A percentile compares a stretch with the other conserved stretches of the same genome.
Evolutionary conservation across 2,797 vertebrate genomes (phyloP).

Genomic region (Streptopelia turtur): DNA sequence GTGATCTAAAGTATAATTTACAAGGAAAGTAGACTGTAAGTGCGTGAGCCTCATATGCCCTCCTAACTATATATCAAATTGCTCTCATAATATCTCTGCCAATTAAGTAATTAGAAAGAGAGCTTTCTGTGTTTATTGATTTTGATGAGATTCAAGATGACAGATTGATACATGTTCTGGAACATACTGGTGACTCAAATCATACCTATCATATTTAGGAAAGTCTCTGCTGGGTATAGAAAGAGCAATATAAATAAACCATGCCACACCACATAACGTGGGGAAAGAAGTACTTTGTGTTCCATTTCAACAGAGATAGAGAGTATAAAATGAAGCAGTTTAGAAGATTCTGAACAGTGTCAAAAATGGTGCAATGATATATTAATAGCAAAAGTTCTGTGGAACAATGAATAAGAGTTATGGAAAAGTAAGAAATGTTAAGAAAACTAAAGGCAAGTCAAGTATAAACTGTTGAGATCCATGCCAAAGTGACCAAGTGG

Average conservation of each 20-base stretch:
- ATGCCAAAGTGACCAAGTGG: not conserved
- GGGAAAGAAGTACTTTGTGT: not conserved
- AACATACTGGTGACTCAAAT: not conserved
- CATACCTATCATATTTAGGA: not conserved
- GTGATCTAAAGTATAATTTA: slow-evolving; percentile 67
- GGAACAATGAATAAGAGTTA: not conserved
- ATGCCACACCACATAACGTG: rapidly evolving
- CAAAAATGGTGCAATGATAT: not conserved
- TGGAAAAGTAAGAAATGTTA: not conserved
- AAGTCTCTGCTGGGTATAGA: not conserved
- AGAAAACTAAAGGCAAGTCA: not conserved
- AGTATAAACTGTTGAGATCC: not conserved
- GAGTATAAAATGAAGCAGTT: not conserved
- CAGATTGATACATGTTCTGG: not conserved
- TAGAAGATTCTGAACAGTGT: not conserved
- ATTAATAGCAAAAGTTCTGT: not conserved
- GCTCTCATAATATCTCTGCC: slow-evolving; percentile 31
- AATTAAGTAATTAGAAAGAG: slow-evolving; percentile 19
- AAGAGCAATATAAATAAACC: not conserved
- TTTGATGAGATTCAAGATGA: slow-evolving; percentile 16
- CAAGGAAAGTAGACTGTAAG: slow-evolving; percentile 18
- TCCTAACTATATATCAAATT: slow-evolving; percentile 17
- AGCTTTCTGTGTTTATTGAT: not conserved
- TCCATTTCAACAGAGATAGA: not conserved
- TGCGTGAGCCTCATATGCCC: not conserved